Evolutionary conservation across 2,888 invertebrate genomes (phyloP).

Genomic region (Nymphalis urticae): DNA sequence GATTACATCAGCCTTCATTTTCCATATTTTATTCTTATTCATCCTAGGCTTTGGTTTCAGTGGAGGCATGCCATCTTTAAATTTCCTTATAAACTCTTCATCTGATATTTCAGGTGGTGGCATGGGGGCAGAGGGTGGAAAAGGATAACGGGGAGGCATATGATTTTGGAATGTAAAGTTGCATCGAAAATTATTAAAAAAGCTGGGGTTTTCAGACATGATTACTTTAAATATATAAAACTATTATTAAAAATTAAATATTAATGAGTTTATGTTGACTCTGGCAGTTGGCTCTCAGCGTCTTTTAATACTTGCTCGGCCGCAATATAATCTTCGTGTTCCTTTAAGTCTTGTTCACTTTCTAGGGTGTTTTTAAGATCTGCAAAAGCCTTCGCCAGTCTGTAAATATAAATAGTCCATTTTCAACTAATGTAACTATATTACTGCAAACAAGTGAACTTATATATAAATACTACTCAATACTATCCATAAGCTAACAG

Average conservation of each 20-base stretch:
- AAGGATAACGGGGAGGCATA: slow-evolving; percentile 38
- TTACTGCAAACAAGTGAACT: no score
- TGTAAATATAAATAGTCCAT: slow-evolving; percentile 51
- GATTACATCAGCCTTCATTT: slow-evolving; percentile 50
- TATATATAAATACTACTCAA: no score
- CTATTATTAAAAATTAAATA: slow-evolving; percentile 50
- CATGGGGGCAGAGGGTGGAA: slow-evolving; percentile 47
- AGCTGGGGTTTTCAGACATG: slow-evolving; percentile 70
- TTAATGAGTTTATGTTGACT: slow-evolving; percentile 49
- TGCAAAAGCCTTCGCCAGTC: slow-evolving; percentile 86
- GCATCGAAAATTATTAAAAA: slow-evolving; percentile 61
- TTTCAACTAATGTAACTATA: not conserved
- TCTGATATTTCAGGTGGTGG: slow-evolving; percentile 47
- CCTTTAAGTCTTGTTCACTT: slow-evolving; percentile 89
- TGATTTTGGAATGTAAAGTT: slow-evolving; percentile 71
- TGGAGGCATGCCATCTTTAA: slow-evolving; percentile 44
- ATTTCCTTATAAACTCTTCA: slow-evolving; percentile 55
- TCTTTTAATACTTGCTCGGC: slow-evolving; percentile 86
- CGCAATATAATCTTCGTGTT: slow-evolving; percentile 85
- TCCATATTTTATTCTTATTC: slow-evolving; percentile 48
- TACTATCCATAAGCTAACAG: no score
- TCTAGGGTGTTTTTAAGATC: slow-evolving; percentile 88
- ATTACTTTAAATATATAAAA: slow-evolving; percentile 57
- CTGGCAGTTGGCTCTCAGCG: slow-evolving; percentile 82
- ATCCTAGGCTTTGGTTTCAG: slow-evolving; percentile 31